These are phyloP conservation scores for Timema podura DNA, from an alignment of 2,888 invertebrate genomes.

Conservation along the genomic window DNA sequence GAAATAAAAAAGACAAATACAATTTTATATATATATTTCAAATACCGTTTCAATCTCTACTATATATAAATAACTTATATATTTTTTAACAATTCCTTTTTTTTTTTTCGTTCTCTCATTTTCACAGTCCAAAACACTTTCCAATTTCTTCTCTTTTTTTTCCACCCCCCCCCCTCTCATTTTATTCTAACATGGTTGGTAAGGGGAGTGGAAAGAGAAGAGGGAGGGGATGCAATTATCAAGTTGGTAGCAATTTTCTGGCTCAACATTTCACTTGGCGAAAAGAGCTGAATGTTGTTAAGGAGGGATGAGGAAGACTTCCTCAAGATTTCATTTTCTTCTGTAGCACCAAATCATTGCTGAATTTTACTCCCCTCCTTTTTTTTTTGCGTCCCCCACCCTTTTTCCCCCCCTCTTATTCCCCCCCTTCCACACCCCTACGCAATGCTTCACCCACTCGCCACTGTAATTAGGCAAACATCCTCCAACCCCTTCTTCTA, in stretches of 20 bases:
- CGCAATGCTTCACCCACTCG: no score
- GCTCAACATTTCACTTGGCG: slow-evolving; percentile 29
- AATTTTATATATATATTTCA: no score
- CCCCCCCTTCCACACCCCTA: no score
- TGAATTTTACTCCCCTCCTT: slow-evolving; percentile 3
- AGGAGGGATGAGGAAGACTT: slow-evolving; percentile 12
- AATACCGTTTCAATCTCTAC: no score
- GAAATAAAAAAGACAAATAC: no score
- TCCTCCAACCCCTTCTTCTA: neutral
- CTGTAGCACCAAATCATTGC: slow-evolving; percentile 24
- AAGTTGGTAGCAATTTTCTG: slow-evolving; percentile 31
- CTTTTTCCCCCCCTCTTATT: no score
- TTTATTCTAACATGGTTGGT: slow-evolving; percentile 18
- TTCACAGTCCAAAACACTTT: slow-evolving; percentile 13
- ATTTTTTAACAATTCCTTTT: slow-evolving; percentile 11
- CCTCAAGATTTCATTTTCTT: slow-evolving; percentile 27
- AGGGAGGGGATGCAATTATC: slow-evolving; percentile 29
- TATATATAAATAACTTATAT: no score
- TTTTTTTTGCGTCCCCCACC: neutral
- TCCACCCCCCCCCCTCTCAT: slow-evolving; percentile 20
- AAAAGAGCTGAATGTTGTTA: slow-evolving; percentile 18
- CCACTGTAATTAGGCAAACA: slow-evolving; percentile 18
- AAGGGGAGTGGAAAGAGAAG: no score
- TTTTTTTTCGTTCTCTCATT: slow-evolving; percentile 16
- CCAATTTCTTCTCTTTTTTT: slow-evolving; percentile 21